Evolutionary conservation across 2,113 vertebrate species (phyloP), one percentile per base, ranked within the genome.

Genomic region (Copsychus sechellarum): DNA sequence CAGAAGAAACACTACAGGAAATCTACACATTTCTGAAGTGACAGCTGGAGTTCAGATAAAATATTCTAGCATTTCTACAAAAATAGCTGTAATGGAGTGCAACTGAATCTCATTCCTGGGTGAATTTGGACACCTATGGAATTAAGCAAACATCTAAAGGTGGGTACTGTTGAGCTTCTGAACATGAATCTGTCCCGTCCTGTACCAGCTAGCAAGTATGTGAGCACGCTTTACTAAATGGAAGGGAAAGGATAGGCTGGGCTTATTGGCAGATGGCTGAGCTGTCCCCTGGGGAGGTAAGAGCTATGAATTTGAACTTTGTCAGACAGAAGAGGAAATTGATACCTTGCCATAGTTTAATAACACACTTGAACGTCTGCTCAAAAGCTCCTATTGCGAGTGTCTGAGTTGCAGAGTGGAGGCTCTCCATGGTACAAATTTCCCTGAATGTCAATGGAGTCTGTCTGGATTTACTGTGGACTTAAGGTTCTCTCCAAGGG

Each of bases 181-280:
- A 54, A 66, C 1, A 1, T 4, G n/a, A 38, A 34, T 73, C 20
- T 76, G 14, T 17, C 25, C 26, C 36, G 20, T 42, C 28, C 14
- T 7, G 8, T 15, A 6, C 4, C 47, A 89, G 5, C 23, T 14
- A n/a, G 40, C 8, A 34, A 47, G 7, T 48, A 50, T 4, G 3
- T 31, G 33, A 47, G 26, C 2, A 1, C 3, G 16, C n/a, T 71
- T 89, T n/a, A 42, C 26, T 56, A 3, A 93, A 76, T 36, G 11
- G 50, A 88, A 86, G 42, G 36, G 8, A 69, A 72, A 61, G 25
- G 14, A 12, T 26, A 79, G 70, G 16, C 45, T 85, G 66, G 16
- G 12, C 17, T 77, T 88, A 36, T 54, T 62, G 64, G 22, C 93
- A 97, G 90, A 96, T 95, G 90, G 92, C 71, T 93, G 62, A 73